Evolutionary conservation across 2,888 invertebrate species (phyloP), one percentile per base, ranked within the genome.

Genomic region (Pseudoips prasinana): DNA sequence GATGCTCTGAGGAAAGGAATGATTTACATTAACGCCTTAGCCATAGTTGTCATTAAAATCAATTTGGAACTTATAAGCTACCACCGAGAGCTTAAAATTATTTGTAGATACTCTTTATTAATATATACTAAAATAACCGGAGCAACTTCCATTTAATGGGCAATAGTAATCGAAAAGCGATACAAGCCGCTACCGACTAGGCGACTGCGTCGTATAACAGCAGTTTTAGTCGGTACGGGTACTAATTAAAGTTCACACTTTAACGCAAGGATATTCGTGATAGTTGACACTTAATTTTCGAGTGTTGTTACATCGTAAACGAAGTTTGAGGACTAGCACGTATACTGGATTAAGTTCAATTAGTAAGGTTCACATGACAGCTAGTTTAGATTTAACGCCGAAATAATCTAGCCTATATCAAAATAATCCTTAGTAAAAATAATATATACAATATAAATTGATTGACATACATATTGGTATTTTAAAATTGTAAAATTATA

Each of bases 141-240:
- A 20, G 18, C 35, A 37, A 35, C 22, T 49, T 25, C 25, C 10
- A 44, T 27, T 39, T 39, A 33, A 46, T 39, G 31, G 47, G 33
- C 33, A 51, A 49, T 50, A 17, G 57, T 49, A 60, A 60, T 62
- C 39, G 58, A 52, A 54, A 53, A 56, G 58, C 46, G 24, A 54
- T 64, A 54, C 63, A 58, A 63, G 58, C 29, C 42, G 54, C 53
- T 51, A 48, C 57, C 29, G 45, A n/a, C n/a, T n/a, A n/a, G n/a
- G 36, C 31, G 36, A 33, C 40, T 39, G 14, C 5, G 14, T 20
- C 46, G 39, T 54, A 54, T 53, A 56, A 51, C 33, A 38, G 42
- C 46, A 26, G 35, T 38, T 51, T 31, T 10, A 37, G 33, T 47
- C 36, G 30, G 34, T 48, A 50, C 40, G 26, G 27, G 37, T 20